Conservation (phyloP, 2,797 vertebrate genomes). For the Catharus ustulatus region DNA sequence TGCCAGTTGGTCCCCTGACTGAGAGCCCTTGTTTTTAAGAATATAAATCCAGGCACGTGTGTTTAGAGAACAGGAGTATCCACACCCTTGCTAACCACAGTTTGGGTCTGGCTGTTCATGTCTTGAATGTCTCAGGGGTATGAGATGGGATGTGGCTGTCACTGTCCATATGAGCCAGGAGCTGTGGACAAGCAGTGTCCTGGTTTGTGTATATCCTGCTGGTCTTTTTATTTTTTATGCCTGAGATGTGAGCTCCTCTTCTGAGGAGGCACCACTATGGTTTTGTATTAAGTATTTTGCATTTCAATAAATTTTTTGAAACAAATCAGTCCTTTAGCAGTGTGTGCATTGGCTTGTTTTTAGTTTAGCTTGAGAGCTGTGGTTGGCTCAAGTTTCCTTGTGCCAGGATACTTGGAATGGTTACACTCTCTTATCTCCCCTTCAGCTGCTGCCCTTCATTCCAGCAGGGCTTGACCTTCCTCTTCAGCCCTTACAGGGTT, state of each 20-base stretch:
- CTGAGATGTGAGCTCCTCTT: neutral
- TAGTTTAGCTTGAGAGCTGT: neutral
- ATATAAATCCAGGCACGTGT: neutral
- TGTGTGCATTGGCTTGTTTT: neutral
- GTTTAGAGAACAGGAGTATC: neutral
- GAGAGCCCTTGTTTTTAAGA: neutral
- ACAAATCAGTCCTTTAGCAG: neutral
- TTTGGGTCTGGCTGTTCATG: neutral
- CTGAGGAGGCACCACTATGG: neutral
- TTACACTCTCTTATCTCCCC: neutral
- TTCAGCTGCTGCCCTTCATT: neutral
- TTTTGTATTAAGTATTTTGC: constrained; percentile 28
- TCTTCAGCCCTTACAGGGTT: neutral
- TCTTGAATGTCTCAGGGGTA: neutral
- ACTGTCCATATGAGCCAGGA: neutral
- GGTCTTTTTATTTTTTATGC: neutral
- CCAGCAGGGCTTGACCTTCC: neutral
- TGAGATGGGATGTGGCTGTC: neutral
- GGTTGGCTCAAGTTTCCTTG: neutral
- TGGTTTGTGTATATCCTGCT: neutral
- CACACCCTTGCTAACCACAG: neutral
- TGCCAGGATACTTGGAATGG: neutral
- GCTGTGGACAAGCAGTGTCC: neutral
- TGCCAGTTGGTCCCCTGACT: neutral
- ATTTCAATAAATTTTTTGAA: constrained; percentile 53